Evolutionary conservation across 2,113 vertebrate genomes (phyloP), one percentile per base, ranked within the genome.

Genomic region (Saguinus midas): DNA sequence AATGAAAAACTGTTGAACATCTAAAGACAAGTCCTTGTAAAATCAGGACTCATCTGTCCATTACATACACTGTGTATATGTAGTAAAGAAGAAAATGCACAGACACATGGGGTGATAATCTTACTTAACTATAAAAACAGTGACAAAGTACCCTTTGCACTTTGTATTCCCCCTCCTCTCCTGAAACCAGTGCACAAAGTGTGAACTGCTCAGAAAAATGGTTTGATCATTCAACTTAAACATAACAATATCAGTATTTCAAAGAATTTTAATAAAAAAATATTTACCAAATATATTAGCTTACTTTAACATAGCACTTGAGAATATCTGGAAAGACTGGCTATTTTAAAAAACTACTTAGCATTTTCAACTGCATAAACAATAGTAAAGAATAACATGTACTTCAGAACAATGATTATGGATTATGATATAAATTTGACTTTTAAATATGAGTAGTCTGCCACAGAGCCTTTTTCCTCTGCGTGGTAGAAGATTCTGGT

Each of bases 401-500:
- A 25, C 10, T 20, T 40, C 12, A 64, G 32, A 81, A 52, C 1
- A 11, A 14, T 72, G 40, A 52, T 72, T 87, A 20, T 27, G 64
- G 64, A 52, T 72, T 87, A 20, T 27, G 64, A 64, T 35, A 50
- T 75, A 70, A 95, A 55, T 40, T 11, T 35, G 48, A 52, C n/a
- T 94, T 96, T 40, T 35, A 87, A 87, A 75, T n/a, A 43, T 29
- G n/a, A 90, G 35, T 32, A 85, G 23, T 57, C 27, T 87, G 45
- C 20, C 73, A 29, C 21, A 21, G 13, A 8, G 12, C 2, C 11
- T 14, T 50, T 70, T 79, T 23, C 25, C 20, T 92, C 8, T 87
- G 50, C 12, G 73, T 50, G 21, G 43, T 32, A 94, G 75, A 97
- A 96, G 86, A 96, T 75, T 91, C 81, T 95, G 20, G 83, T 73